Conservation (phyloP, 2,113 vertebrate species). For the Leucopsar rothschildi region DNA sequence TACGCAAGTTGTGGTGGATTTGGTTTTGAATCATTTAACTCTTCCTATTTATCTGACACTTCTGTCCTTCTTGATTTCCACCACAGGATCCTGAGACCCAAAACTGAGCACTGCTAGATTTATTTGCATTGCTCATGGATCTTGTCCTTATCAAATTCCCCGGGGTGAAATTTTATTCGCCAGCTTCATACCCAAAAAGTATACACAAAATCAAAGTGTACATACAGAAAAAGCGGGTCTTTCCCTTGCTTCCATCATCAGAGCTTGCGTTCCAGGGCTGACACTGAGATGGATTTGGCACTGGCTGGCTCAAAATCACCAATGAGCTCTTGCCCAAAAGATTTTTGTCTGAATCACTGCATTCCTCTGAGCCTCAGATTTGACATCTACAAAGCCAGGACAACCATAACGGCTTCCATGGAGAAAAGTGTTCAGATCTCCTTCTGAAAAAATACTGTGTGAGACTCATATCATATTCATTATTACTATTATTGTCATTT, state of each 20-base stretch:
- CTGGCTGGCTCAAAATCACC: neutral
- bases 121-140: neutral
- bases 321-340: fast-evolving
- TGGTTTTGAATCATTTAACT: neutral
- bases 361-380: neutral
- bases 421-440: neutral
- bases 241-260: neutral
- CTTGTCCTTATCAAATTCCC: neutral
- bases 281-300: neutral
- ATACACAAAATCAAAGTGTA: neutral
- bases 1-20: neutral
- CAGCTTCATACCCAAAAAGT: neutral
- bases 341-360: neutral
- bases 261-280: neutral
- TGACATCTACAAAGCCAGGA: neutral
- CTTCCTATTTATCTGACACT: neutral
- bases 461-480: neutral
- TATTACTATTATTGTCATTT: neutral
- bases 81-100: neutral
- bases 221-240: neutral
- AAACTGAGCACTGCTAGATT: fast-evolving
- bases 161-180: neutral
- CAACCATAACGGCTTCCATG: neutral
- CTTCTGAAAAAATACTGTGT: neutral
- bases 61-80: neutral